Percentiles rank a stretch among this genome's conserved stretches.
Evolutionary conservation across 2,888 invertebrate species (phyloP).

Genomic region (Nezara viridula): DNA sequence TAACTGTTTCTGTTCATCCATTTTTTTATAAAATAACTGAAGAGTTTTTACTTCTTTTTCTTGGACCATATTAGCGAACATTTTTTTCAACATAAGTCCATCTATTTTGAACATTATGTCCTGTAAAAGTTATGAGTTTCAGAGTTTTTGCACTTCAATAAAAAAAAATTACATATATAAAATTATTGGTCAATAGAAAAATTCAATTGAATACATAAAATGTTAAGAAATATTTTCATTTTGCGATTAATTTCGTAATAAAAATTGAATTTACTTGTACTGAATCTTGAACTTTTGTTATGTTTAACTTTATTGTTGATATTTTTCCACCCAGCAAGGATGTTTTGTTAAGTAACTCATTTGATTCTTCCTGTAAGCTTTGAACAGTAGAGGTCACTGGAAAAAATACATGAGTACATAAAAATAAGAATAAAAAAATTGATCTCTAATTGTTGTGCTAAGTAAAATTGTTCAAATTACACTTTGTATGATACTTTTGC

Average conservation of each 20-base stretch:
- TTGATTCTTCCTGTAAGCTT: conserved; percentile 51
- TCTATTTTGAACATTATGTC: conserved; percentile 49
- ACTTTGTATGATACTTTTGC: background rate
- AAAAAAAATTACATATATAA: too few species aligned
- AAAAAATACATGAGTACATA: background rate
- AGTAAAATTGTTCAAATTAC: background rate
- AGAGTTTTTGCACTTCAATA: too few species aligned
- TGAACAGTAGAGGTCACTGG: background rate
- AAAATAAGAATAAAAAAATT: background rate
- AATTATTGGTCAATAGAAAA: background rate
- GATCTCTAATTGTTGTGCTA: background rate
- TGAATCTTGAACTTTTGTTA: conserved; percentile 10
- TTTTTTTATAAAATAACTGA: conserved; percentile 51
- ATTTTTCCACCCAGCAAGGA: background rate
- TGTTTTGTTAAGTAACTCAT: conserved; percentile 6
- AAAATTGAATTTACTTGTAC: conserved; percentile 34
- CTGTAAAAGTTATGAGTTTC: conserved; percentile 45
- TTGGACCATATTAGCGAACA: conserved; percentile 44
- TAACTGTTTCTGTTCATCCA: conserved; percentile 5
- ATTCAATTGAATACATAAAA: background rate
- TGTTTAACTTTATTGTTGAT: conserved; percentile 3
- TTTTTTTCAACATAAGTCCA: conserved; percentile 40
- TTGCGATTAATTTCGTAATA: background rate
- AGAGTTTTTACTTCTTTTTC: conserved; percentile 53
- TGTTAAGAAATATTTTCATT: background rate